Evolutionary conservation across 2,113 vertebrate genomes (phyloP), one percentile per base, ranked within the genome.

Genomic region (Perccottus glenii): DNA sequence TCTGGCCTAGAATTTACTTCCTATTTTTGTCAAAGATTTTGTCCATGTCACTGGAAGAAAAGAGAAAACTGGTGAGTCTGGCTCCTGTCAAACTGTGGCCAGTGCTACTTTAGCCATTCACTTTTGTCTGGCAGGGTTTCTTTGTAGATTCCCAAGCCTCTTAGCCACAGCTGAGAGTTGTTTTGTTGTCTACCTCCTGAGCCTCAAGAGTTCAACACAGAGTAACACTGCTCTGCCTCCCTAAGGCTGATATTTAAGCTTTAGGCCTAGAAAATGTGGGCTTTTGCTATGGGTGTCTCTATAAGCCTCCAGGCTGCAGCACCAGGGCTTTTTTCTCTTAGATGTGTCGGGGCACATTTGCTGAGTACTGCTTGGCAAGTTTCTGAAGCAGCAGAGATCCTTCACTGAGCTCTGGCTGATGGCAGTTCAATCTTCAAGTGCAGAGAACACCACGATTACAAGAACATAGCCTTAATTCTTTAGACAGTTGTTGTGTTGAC

Each of bases 171-270:
- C 71, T 75, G 47, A 80, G 69, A 64, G 70, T 78, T 73, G 78
- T 85, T 83, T 81, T 79, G 74, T 83, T 81, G 83, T 83, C 64
- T 82, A 58, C 69, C 68, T 60, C 67, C 38, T 60, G 62, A 52
- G 67, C 73, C 70, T 63, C 47, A 46, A 35, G 62, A 84, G 74
- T 75, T 80, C 81, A 85, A 70, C 70, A 70, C 60, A 76, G 52
- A 78, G 67, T 75, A 74, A 84, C 63, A 46, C 71, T 63, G 75
- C 60, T 64, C 38, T 52, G 40, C 62, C 78, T 63, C 58, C 70
- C 36, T 43, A 72, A 82, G 58, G 67, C 66, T 70, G 67, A 80
- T 78, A 83, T 83, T 84, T 85, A 83, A 86, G 77, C 79, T 76
- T 45, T 74, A 75, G 61, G 65, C 19, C 51, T 81, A 50, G 73